Evolutionary conservation across 1,140 invertebrate genomes (phyloP).

Genomic region (Drosophila orena): DNA sequence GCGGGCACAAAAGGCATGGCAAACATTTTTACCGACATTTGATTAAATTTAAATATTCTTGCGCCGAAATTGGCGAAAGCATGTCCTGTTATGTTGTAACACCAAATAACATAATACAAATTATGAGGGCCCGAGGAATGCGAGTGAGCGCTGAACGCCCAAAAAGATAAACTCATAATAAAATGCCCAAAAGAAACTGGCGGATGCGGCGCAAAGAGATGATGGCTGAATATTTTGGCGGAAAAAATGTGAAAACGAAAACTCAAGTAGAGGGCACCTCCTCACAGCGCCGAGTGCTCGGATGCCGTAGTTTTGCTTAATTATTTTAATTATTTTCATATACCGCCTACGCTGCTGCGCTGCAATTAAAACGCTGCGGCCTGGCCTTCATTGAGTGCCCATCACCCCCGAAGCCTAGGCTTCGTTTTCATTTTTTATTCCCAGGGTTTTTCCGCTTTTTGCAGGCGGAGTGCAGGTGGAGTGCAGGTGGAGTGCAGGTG

Average conservation of each 20-base stretch:
- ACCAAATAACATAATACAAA: slow-evolving; percentile 53
- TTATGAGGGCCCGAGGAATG: slow-evolving; percentile 43
- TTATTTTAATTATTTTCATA: slow-evolving; percentile 80
- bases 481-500: slow-evolving; percentile 44
- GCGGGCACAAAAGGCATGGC: slow-evolving; percentile 55
- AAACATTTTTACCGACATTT: slow-evolving; percentile 82
- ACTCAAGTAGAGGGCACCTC: slow-evolving; percentile 27
- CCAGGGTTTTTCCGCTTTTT: slow-evolving; percentile 30
- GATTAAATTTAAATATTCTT: slow-evolving; percentile 82
- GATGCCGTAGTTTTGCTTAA: slow-evolving; percentile 74
- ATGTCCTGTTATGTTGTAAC: slow-evolving; percentile 60
- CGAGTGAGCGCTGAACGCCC: slow-evolving; percentile 25
- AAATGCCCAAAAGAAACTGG: slow-evolving; percentile 27
- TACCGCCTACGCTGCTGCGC: slow-evolving; percentile 58
- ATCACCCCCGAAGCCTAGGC: slow-evolving; percentile 19
- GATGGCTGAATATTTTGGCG: slow-evolving; percentile 44
- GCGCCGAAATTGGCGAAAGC: slow-evolving; percentile 72
- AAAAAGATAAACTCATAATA: slow-evolving; percentile 34
- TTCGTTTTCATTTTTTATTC: not conserved
- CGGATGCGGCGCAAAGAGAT: slow-evolving; percentile 27
- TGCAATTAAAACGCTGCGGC: slow-evolving; percentile 74
- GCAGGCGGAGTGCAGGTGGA: not conserved
- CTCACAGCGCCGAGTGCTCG: slow-evolving; percentile 28
- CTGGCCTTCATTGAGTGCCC: slow-evolving; percentile 59
- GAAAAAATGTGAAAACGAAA: slow-evolving; percentile 40